A percentile compares a stretch with the other conserved stretches of the same genome.
Evolutionary conservation across 2,888 invertebrate genomes (phyloP).

Genomic region (Drosophila meridionalis): DNA sequence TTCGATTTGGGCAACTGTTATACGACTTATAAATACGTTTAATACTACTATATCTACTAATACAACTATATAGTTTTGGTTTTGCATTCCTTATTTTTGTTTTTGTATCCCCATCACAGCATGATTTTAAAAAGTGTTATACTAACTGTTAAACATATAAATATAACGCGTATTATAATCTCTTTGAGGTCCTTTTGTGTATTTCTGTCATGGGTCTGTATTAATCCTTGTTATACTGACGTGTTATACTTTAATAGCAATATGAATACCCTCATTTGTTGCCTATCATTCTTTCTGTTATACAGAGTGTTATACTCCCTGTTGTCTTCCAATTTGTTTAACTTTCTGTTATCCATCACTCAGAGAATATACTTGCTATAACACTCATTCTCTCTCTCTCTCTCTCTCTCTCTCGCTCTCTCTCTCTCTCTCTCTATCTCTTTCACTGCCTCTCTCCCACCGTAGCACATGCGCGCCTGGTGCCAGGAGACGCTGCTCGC

Average conservation of each 20-base stretch:
- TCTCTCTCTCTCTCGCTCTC: fast-evolving
- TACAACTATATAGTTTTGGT: not conserved
- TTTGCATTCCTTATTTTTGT: not conserved
- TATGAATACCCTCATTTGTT: not conserved
- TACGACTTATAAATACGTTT: not conserved
- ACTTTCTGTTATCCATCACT: not conserved
- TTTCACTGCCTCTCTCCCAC: too few species aligned
- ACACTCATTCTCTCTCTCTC: not conserved
- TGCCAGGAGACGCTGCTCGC: slow-evolving; percentile 89
- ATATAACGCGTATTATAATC: not conserved
- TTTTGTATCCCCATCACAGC: not conserved
- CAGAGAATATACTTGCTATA: not conserved
- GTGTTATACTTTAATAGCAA: not conserved
- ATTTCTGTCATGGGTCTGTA: not conserved
- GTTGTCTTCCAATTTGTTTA: not conserved
- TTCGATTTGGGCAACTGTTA: not conserved
- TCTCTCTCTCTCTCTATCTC: not conserved
- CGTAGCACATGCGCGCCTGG: slow-evolving; percentile 88
- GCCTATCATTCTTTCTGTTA: not conserved
- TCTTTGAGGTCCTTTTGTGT: fast-evolving
- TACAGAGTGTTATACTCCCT: not conserved
- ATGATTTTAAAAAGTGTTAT: not conserved
- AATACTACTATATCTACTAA: not conserved
- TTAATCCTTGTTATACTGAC: not conserved
- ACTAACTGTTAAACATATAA: not conserved